Conservation (phyloP, 2,797 vertebrate species). For the Pseudochromis fuscus region DNA sequence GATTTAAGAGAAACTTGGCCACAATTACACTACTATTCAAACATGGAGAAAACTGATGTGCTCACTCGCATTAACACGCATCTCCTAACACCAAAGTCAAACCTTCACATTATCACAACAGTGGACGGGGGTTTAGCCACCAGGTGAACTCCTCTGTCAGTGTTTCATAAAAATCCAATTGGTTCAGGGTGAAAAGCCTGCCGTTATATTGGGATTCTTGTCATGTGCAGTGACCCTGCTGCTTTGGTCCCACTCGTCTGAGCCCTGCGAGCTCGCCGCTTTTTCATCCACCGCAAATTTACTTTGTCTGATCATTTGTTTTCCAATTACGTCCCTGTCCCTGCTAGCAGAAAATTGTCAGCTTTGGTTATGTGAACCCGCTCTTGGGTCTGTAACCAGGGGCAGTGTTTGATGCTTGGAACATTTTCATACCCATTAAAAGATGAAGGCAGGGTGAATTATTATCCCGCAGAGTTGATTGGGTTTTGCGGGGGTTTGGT, state of each 20-base stretch:
- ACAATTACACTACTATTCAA: neutral
- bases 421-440: conserved; percentile 76
- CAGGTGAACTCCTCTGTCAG: conserved; percentile 13
- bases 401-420: conserved; percentile 70
- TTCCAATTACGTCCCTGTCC: conserved; percentile 79
- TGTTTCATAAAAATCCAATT: conserved; percentile 53
- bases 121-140: conserved; percentile 3
- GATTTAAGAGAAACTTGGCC: conserved; percentile 14
- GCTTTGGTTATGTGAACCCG: conserved; percentile 74
- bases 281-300: conserved; percentile 73
- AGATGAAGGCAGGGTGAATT: conserved; percentile 73
- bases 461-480: conserved; percentile 70
- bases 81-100: conserved; percentile 35
- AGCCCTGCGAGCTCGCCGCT: conserved; percentile 44
- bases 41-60: too few species aligned
- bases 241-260: conserved; percentile 30
- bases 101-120: conserved; percentile 14
- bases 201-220: conserved; percentile 50
- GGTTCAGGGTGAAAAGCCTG: conserved; percentile 28
- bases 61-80: neutral
- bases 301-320: conserved; percentile 84
- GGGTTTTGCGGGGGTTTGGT: conserved; percentile 56
- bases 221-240: conserved; percentile 64
- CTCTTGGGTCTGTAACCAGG: conserved; percentile 73
- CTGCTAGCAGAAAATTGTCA: conserved; percentile 79